phyloP scores from a whole-genome alignment of 2,888 invertebrate genomes.

The Stenurella melanura region DNA sequence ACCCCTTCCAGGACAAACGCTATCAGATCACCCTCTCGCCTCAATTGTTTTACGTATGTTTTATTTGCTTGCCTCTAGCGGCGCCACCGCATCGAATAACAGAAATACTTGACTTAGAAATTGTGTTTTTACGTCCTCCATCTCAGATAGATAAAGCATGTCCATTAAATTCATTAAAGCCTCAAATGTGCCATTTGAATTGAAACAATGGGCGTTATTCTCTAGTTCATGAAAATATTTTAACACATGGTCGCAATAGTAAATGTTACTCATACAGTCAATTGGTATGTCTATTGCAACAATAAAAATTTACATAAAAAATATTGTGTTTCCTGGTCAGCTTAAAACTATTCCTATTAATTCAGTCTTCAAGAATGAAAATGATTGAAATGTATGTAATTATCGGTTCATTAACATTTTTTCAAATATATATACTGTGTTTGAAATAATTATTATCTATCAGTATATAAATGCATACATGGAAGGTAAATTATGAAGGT shows the following conservation, averaged over 20 bases:
- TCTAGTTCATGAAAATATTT: neutral
- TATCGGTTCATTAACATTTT: too few species aligned
- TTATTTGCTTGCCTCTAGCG: conserved; percentile 64
- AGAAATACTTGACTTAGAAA: conserved; percentile 44
- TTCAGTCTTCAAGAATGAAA: too few species aligned
- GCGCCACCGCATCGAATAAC: conserved; percentile 59
- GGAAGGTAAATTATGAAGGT: too few species aligned
- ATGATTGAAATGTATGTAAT: too few species aligned
- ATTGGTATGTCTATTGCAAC: neutral
- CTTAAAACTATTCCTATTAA: too few species aligned
- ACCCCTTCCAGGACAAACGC: conserved; percentile 60
- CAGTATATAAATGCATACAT: too few species aligned
- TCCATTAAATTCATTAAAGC: conserved; percentile 25
- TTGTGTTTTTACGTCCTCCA: conserved; percentile 40
- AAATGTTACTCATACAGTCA: neutral
- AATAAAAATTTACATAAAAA: neutral
- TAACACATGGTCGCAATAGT: neutral
- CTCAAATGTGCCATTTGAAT: conserved; percentile 1
- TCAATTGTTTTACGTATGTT: conserved; percentile 68
- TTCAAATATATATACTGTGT: too few species aligned
- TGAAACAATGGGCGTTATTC: neutral
- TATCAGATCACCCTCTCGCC: conserved; percentile 60
- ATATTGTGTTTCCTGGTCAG: too few species aligned
- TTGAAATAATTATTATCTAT: too few species aligned
- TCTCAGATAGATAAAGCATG: conserved; percentile 28